A percentile compares a stretch with the other conserved stretches of the same genome.
These are phyloP conservation scores for Lycia hirtaria DNA, from an alignment of 2,888 invertebrate species.

Conservation along the genomic window DNA sequence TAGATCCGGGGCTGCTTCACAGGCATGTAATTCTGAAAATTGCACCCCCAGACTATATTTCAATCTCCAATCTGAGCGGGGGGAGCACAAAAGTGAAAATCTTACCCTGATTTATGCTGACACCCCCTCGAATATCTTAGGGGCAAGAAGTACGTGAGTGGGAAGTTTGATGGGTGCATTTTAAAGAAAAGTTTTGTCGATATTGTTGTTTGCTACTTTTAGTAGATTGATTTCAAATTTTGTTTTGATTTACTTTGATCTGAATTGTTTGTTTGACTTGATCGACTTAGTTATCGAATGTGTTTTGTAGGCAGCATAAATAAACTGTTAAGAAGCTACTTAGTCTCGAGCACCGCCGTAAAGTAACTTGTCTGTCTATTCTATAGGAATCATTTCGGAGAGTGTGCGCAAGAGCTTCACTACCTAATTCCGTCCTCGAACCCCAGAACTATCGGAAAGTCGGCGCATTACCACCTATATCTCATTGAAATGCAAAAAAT, in stretches of 20 bases:
- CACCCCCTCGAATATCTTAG: constrained; percentile 43
- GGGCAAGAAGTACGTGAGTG: constrained; percentile 49
- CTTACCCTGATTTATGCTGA: constrained; percentile 50
- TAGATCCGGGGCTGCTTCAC: too few species aligned
- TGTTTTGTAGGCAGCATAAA: too few species aligned
- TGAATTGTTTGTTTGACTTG: background rate
- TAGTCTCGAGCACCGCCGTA: too few species aligned
- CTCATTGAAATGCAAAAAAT: too few species aligned
- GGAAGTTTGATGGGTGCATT: constrained; percentile 43
- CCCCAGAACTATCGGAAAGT: too few species aligned
- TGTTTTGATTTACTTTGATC: background rate
- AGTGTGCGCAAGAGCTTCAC: too few species aligned
- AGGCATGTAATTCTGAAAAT: constrained; percentile 49
- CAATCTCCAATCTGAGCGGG: constrained; percentile 37
- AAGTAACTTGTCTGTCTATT: too few species aligned
- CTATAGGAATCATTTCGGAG: too few species aligned
- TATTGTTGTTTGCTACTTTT: background rate
- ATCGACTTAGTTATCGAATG: too few species aligned
- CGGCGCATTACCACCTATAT: too few species aligned
- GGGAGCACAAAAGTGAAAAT: constrained; percentile 51
- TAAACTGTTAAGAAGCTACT: too few species aligned
- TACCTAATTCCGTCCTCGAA: too few species aligned
- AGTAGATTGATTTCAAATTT: background rate
- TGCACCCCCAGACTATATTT: constrained; percentile 44
- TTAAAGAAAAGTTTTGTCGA: constrained; percentile 1